Evolutionary conservation across 2,113 vertebrate genomes (phyloP).

Genomic region (Petroica traversi): DNA sequence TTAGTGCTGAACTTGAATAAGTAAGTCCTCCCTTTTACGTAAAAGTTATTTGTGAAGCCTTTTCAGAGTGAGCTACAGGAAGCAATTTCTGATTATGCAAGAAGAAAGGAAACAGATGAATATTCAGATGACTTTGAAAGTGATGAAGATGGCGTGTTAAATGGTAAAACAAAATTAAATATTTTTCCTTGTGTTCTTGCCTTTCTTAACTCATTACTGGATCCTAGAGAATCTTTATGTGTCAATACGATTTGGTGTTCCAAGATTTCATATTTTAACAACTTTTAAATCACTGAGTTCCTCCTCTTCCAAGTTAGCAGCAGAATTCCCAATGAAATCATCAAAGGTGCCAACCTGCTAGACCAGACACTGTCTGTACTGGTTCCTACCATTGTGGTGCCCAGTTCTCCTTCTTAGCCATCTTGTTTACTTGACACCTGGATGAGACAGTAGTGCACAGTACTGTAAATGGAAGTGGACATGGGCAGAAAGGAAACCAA

Average conservation of each 20-base stretch:
- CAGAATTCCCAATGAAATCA: neutral
- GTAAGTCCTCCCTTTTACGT: neutral
- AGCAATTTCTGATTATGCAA: constrained; percentile 74
- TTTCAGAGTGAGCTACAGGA: constrained; percentile 84
- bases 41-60: neutral
- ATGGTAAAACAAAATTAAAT: neutral
- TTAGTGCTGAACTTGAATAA: neutral
- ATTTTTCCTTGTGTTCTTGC: neutral
- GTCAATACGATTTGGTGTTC: neutral
- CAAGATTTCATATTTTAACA: neutral
- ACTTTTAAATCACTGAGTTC: neutral
- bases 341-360: neutral
- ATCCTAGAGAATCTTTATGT: neutral
- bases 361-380: neutral
- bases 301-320: neutral
- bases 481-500: neutral
- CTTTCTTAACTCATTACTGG: neutral
- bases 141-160: constrained; percentile 70
- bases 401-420: neutral
- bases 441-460: neutral
- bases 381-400: neutral
- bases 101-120: constrained; percentile 63
- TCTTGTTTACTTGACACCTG: neutral
- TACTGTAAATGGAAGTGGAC: neutral
- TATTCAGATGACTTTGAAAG: constrained; percentile 86